A percentile compares a stretch with the other conserved stretches of the same genome.
phyloP scores from a whole-genome alignment of 2,888 invertebrate species.

The Gnatocerus cornutus region DNA sequence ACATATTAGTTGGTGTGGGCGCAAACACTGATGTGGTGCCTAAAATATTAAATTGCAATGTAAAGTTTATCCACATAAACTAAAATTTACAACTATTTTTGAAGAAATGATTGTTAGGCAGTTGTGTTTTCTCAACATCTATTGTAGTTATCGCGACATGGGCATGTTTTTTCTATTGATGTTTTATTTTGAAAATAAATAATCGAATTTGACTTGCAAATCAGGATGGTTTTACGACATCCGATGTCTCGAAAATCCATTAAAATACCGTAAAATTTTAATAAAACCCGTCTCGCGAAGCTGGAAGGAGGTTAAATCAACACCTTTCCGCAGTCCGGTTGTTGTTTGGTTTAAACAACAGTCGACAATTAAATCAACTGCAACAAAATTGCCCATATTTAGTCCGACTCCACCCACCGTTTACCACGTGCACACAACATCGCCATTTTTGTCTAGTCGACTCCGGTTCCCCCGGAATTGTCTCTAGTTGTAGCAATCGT shows the following conservation, averaged over 20 bases:
- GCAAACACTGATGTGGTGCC: background rate
- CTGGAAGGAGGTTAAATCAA: conserved; percentile 43
- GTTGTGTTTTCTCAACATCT: conserved; percentile 10
- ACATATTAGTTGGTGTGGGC: background rate
- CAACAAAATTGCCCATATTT: conserved; percentile 39
- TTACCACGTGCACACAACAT: conserved; percentile 25
- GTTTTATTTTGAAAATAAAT: conserved; percentile 35
- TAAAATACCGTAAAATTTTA: conserved; percentile 48
- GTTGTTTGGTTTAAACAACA: conserved; percentile 27
- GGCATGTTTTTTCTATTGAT: conserved; percentile 19
- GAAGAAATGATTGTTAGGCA: background rate
- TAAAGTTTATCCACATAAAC: background rate
- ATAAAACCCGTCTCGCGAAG: conserved; percentile 37
- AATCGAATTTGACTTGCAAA: conserved; percentile 48
- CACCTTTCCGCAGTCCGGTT: conserved; percentile 36
- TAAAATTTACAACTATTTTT: background rate
- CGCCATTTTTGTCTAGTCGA: conserved; percentile 37
- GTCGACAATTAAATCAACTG: conserved; percentile 40
- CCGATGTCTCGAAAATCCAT: conserved; percentile 44
- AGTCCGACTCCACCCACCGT: conserved; percentile 41
- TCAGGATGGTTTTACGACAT: conserved; percentile 37
- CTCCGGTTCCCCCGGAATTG: conserved; percentile 26
- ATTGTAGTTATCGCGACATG: conserved; percentile 25
- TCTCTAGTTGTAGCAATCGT: background rate
- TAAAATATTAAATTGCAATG: conserved; percentile 4